Conservation (phyloP, 2,888 invertebrate species). For the Frankliniella intonsa region DNA sequence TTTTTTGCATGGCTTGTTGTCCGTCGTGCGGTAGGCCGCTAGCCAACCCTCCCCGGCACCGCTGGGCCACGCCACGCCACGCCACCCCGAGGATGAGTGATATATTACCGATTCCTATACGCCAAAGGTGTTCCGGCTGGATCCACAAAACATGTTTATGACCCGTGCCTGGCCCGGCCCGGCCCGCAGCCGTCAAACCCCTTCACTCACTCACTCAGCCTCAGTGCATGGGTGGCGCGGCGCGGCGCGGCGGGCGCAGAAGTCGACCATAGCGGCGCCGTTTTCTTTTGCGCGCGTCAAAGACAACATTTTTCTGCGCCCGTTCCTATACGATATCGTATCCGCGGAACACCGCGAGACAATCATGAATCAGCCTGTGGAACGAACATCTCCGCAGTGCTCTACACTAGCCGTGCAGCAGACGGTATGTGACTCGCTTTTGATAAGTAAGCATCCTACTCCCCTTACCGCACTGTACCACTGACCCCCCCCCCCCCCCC, state of each 20-base stretch:
- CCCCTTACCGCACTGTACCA: no score
- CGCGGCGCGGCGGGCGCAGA: not conserved
- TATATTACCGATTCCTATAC: conserved; percentile 23
- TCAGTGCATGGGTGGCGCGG: not conserved
- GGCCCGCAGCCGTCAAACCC: conserved; percentile 2
- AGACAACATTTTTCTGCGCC: no score
- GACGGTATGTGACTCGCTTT: no score
- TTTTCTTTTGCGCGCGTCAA: no score
- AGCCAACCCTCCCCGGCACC: not conserved
- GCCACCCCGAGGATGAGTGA: conserved; percentile 4
- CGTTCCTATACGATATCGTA: no score
- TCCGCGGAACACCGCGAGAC: no score
- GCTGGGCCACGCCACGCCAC: not conserved
- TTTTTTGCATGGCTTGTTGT: not conserved
- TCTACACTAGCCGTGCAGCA: no score
- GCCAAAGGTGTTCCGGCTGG: conserved; percentile 16
- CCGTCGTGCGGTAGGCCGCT: conserved; percentile 6
- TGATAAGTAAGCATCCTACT: no score
- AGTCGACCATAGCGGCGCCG: no score
- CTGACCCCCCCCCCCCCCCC: no score
- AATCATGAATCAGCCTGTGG: no score
- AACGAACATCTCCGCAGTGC: no score
- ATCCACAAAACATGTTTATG: conserved; percentile 27
- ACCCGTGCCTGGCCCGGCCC: not conserved
- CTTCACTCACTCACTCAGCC: not conserved